Base-by-base conservation (phyloP, 2,113 vertebrate species). In the Labeo catla region DNA sequence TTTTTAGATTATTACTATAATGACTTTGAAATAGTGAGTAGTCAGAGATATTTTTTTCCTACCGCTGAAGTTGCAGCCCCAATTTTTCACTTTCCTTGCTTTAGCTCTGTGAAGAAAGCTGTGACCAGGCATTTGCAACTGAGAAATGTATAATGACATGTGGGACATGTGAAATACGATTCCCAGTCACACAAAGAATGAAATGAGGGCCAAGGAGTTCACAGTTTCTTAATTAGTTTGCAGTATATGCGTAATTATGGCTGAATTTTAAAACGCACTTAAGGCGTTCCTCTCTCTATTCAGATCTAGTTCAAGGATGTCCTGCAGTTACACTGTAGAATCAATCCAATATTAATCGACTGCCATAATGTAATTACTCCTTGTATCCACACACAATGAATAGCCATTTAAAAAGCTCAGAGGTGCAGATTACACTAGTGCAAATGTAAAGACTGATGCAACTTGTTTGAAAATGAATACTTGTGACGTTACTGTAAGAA, bases 251-350 rank as follows among this genome's bases (percentile, higher is more conserved):
- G 89, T 94, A 93, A 94, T 94, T 94, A 94, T 92, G 92, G 86
- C 89, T 93, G 92, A 93, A 93, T 95, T 94, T 93, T 93, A 93
- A 92, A 94, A 94, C 92, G 92, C 91, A 93, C 93, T 94, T 91
- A 87, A 90, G 93, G 94, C 93, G 36, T 54, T 61, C 63, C 10
- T 89, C 87, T 52, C 66, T 84, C 84, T 88, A 84, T 89, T 90
- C 91, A 88, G 76, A 70, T 90, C 89, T 92, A 90, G 91, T 92
- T 91, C 87, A 91, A 88, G 89, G 85, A 93, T 94, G 92, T 94
- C 93, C 93, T 92, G 89, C 87, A 93, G 92, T 91, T 74, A 92
- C 86, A 77, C 76, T 63, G 80, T 74, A 81, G 21, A 91, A 93
- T 94, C 92, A 92, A 91, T 92, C 91, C 89, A 50, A 23, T 84